A percentile compares a stretch with the other conserved stretches of the same genome.
Evolutionary conservation across 2,113 vertebrate species (phyloP).

Genomic region (Charina bottae): DNA sequence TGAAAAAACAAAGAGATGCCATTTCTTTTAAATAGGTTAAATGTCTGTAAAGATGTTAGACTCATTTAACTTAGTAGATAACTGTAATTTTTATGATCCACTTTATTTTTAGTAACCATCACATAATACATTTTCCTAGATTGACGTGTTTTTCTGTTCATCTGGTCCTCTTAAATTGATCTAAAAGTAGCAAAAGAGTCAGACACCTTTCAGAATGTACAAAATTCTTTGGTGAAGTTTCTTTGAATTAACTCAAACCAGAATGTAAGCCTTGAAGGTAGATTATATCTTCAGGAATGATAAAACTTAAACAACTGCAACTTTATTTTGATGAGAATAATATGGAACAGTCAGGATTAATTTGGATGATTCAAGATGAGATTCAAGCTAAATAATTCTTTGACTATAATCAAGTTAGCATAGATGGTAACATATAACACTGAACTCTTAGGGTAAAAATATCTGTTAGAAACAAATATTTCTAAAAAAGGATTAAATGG

Average conservation of each 20-base stretch:
- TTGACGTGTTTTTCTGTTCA: background rate
- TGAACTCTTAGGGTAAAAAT: background rate
- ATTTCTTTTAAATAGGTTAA: background rate
- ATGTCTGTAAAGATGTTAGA: slow-evolving; percentile 1
- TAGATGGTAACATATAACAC: background rate
- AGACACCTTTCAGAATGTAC: background rate
- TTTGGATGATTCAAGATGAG: background rate
- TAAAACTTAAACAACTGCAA: background rate
- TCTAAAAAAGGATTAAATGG: background rate
- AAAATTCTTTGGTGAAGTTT: background rate
- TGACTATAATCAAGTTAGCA: background rate
- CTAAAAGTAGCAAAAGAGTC: background rate
- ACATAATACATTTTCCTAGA: background rate
- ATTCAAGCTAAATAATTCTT: background rate
- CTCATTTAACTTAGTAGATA: background rate
- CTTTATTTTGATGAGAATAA: slow-evolving; percentile 18
- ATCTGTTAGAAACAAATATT: background rate
- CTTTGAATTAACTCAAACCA: background rate
- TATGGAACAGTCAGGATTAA: background rate
- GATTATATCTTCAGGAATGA: background rate
- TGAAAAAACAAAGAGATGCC: background rate
- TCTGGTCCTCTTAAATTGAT: background rate
- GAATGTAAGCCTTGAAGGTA: background rate
- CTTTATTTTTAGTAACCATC: slow-evolving; percentile 1
- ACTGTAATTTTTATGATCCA: background rate